Evolutionary conservation across 1,140 invertebrate genomes (phyloP), one percentile per base, ranked within the genome.

Genomic region (Drosophila erecta): DNA sequence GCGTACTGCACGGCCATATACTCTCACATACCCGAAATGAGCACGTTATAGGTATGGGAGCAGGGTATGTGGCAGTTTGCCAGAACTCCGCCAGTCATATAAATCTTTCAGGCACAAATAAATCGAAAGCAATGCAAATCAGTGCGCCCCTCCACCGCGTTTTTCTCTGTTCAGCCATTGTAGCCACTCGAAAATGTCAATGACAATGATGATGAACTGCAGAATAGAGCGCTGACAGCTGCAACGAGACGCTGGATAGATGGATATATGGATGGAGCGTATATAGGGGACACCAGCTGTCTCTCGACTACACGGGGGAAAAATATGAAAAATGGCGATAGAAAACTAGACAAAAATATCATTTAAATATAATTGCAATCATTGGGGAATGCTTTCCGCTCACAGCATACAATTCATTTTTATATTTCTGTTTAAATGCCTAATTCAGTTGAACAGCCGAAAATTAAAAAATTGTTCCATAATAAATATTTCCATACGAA

Each of bases 141-240:
- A 67, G 61, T 61, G 54, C 50, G 20, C 35, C 60, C 35, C 33
- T 24, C 24, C 57, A 24, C 58, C 62, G 44, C 60, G 12, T 53
- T 67, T 38, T 43, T 24, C 59, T 37, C 59, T 79, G 79, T 62
- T 66, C 86, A 79, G 83, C 83, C 62, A 87, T 87, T 86, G 83
- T 89, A 83, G 81, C 83, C 84, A 87, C 83, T 87, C 84, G 61
- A 89, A 89, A 89, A 83, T 84, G 84, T 80, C 84, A 89, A 84
- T 89, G 84, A 89, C 84, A 89, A 89, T 89, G 84, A 89, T 89
- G 84, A 89, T 89, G 84, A 89, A 89, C 79, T 84, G 84, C 79
- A 89, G 83, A 89, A 89, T 89, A 76, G 84, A 80, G 76, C 84
- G 69, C 79, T 89, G 84, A 89, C 84, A 89, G 84, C 84, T 89